Evolutionary conservation across 2,888 invertebrate species (phyloP).

Genomic region (Microdon myrmicae): DNA sequence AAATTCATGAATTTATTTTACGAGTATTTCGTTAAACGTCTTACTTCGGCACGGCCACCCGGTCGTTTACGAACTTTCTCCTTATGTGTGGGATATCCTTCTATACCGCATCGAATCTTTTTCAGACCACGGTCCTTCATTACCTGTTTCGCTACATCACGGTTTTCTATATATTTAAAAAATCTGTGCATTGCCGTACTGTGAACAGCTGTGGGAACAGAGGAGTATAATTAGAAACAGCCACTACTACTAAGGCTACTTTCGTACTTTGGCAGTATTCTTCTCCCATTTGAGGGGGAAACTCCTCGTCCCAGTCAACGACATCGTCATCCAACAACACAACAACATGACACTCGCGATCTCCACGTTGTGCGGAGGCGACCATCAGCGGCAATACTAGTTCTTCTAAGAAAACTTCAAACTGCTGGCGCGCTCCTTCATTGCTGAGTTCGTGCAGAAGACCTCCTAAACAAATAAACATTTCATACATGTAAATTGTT

Average conservation of each 20-base stretch:
- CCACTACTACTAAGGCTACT: background rate
- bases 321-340: slow-evolving; percentile 95
- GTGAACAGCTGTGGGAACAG: slow-evolving; percentile 77
- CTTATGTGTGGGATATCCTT: slow-evolving; percentile 99
- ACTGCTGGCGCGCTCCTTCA: slow-evolving; percentile 98
- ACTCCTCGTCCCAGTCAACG: slow-evolving; percentile 98
- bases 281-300: slow-evolving; percentile 99
- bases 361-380: slow-evolving; percentile 90
- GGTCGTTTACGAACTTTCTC: slow-evolving; percentile 97
- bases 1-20: background rate
- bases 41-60: slow-evolving; percentile 92
- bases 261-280: slow-evolving; percentile 93
- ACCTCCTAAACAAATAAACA: slow-evolving; percentile 72
- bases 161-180: slow-evolving; percentile 99
- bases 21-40: background rate
- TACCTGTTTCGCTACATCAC: slow-evolving; percentile 99
- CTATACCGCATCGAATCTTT: slow-evolving; percentile 97
- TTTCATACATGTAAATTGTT: background rate
- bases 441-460: slow-evolving; percentile 97
- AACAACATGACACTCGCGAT: slow-evolving; percentile 97
- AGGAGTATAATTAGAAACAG: slow-evolving; percentile 1
- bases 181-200: slow-evolving; percentile 96
- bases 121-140: slow-evolving; percentile 98
- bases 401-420: slow-evolving; percentile 94
- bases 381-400: slow-evolving; percentile 97